Base-by-base conservation (phyloP, 2,888 invertebrate genomes). In the Camptogramma bilineatum region DNA sequence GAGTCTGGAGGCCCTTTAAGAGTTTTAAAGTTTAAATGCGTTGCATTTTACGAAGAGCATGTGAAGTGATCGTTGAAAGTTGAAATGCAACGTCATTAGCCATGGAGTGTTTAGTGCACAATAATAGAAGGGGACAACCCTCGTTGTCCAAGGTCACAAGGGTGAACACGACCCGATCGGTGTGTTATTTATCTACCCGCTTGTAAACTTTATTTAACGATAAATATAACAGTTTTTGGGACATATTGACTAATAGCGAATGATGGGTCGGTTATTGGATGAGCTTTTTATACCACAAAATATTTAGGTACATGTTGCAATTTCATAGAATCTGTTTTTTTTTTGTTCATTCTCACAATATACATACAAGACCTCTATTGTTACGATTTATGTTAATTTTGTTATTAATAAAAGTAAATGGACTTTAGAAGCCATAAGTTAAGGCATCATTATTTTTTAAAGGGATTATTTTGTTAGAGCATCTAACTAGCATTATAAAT, bases 51-150 rank as follows among this genome's bases (percentile, higher is more conserved):
- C 16, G 34, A 39, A 52, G 21, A 47, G 16, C 44, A 52, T 59
- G 47, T 52, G 47, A 59, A 58, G 52, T 54, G 65, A 53, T 62
- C 48, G 52, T 62, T 66, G 65, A 66, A 61, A 62, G 52, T 62
- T 66, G 65, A 66, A 61, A 62, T 62, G 62, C 62, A 62, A 44
- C 61, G 56, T 64, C 63, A 72, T 71, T 70, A 66, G 52, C 57
- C 57, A 62, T 63, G 69, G 68, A 71, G 71, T 67, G 63, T 64
- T 66, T 69, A 69, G 58, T 52, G 52, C 69, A 51, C 52, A 54
- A 48, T 64, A 63, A 63, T 63, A 65, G 53, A 52, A 51, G 72
- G 73, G 70, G 66, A 66, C 71, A 68, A 71, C 75, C 75, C 75
- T 72, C 66, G 57, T 39, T 19, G 52, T 31, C 62, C 73, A 73